phyloP scores from a whole-genome alignment of 2,888 invertebrate genomes.

The Acholoe squamosa region DNA sequence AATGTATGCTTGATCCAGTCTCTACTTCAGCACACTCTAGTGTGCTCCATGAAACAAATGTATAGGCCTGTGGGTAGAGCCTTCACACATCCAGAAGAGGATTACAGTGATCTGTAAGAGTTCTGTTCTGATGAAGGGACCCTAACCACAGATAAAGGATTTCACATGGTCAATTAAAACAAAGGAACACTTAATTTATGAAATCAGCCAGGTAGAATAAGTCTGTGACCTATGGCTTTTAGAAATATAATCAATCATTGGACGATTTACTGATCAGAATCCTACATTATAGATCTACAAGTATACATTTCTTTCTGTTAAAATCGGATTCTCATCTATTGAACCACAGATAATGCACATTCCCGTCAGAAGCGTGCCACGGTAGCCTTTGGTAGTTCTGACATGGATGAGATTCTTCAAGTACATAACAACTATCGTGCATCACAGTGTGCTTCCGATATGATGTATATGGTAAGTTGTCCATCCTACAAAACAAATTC shows the following conservation, averaged over 20 bases:
- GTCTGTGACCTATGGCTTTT: background rate
- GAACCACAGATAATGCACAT: background rate
- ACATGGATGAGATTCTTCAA: background rate
- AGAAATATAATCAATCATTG: background rate
- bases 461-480: background rate
- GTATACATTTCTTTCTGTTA: background rate
- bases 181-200: no score
- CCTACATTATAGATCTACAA: background rate
- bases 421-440: background rate
- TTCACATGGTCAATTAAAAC: no score
- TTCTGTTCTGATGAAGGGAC: no score
- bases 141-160: no score
- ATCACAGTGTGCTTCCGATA: background rate
- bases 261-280: background rate
- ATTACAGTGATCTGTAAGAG: no score
- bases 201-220: no score
- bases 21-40: no score
- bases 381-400: background rate
- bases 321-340: background rate
- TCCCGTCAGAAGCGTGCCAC: constrained; percentile 7
- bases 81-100: no score
- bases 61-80: no score
- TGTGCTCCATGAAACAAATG: no score
- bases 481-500: no score
- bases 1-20: no score